phyloP scores from a whole-genome alignment of 2,797 vertebrate species.

The Falco columbarius region DNA sequence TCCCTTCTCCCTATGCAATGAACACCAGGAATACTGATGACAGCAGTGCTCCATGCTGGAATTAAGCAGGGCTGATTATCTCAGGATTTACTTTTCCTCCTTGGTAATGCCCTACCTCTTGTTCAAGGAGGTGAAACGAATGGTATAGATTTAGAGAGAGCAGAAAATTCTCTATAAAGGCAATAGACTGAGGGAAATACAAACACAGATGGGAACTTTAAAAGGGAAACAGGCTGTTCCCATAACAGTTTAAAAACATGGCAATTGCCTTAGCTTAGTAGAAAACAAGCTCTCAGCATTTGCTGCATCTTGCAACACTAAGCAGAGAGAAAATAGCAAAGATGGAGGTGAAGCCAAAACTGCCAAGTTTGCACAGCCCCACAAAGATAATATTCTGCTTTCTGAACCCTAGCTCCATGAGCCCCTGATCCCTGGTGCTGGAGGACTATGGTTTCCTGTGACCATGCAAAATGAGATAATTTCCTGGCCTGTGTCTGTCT shows the following conservation, averaged over 20 bases:
- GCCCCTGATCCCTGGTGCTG: background rate
- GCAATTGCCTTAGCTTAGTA: slow-evolving; percentile 28
- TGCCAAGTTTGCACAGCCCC: background rate
- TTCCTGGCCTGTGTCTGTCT: slow-evolving; percentile 82
- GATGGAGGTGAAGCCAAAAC: slow-evolving; percentile 33
- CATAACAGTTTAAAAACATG: slow-evolving; percentile 66
- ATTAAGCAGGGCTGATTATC: slow-evolving; percentile 62
- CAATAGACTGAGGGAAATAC: slow-evolving; percentile 54
- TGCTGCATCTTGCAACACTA: background rate
- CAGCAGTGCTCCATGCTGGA: slow-evolving; percentile 17
- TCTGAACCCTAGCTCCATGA: background rate
- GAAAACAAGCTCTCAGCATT: slow-evolving; percentile 52
- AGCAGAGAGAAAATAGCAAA: slow-evolving; percentile 17
- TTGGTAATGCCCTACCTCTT: slow-evolving; percentile 66
- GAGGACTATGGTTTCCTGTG: slow-evolving; percentile 62
- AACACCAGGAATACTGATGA: slow-evolving; percentile 13
- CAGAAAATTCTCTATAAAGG: slow-evolving; percentile 63
- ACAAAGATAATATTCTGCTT: background rate
- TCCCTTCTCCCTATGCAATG: background rate
- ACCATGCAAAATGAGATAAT: slow-evolving; percentile 68
- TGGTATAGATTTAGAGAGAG: slow-evolving; percentile 63
- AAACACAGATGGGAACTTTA: slow-evolving; percentile 55
- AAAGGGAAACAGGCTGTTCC: slow-evolving; percentile 60
- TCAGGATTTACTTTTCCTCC: slow-evolving; percentile 66
- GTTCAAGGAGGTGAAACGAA: slow-evolving; percentile 70